These are phyloP conservation scores for Netelia inedita DNA, from an alignment of 2,888 invertebrate species.

Conservation along the genomic window DNA sequence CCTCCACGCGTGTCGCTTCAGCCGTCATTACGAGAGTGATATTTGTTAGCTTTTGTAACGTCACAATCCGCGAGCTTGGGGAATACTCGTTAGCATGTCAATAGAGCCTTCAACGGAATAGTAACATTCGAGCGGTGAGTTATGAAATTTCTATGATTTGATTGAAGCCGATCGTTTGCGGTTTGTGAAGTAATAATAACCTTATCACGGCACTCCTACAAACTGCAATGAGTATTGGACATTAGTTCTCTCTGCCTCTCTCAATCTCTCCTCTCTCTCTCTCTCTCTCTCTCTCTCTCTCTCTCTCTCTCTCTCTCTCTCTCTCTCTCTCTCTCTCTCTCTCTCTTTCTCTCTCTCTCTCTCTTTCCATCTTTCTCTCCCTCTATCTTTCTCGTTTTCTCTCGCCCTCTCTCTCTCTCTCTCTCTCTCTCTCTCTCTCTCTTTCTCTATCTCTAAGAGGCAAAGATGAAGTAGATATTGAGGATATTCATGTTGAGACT, in stretches of 20 bases:
- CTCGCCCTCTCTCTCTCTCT: too few species aligned
- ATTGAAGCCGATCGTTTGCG: not conserved
- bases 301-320: too few species aligned
- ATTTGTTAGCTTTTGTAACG: conserved; percentile 18
- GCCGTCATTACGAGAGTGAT: not conserved
- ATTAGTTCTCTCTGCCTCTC: not conserved
- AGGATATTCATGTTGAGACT: too few species aligned
- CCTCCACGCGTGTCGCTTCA: not conserved
- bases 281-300: too few species aligned
- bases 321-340: too few species aligned
- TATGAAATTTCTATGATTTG: conserved; percentile 3
- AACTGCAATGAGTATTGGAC: not conserved
- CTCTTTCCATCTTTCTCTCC: too few species aligned
- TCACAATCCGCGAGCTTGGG: conserved; percentile 1
- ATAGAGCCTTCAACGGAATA: conserved; percentile 11
- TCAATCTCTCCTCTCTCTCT: too few species aligned
- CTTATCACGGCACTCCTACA: not conserved
- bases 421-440: too few species aligned
- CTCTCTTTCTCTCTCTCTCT: too few species aligned
- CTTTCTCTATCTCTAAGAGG: too few species aligned
- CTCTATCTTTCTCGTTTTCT: too few species aligned
- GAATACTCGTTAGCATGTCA: conserved; percentile 26
- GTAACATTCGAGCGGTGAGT: conserved; percentile 32
- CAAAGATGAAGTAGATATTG: too few species aligned
- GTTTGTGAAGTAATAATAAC: not conserved